phyloP scores from a whole-genome alignment of 2,113 vertebrate species.

The Nyctibius bracteatus region DNA sequence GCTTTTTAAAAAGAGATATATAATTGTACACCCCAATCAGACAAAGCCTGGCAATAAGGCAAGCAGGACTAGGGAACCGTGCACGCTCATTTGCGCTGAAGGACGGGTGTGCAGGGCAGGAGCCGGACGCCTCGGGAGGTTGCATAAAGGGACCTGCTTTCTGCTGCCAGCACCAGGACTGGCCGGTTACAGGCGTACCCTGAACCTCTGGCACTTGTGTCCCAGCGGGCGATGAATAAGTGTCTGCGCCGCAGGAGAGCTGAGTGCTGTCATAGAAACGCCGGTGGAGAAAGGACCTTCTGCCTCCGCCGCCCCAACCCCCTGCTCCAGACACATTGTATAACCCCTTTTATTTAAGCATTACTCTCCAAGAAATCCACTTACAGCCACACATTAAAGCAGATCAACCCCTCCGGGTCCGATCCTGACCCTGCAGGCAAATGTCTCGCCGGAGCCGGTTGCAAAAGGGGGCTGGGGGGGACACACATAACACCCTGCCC shows the following conservation, averaged over 20 bases:
- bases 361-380: slow-evolving; percentile 26
- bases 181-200: neutral
- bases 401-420: neutral
- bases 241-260: neutral
- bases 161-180: neutral
- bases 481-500: neutral
- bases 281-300: neutral
- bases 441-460: neutral
- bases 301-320: neutral
- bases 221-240: neutral
- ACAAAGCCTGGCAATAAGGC: neutral
- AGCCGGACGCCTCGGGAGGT: neutral
- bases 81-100: neutral
- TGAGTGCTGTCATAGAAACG: slow-evolving; percentile 46
- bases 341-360: slow-evolving; percentile 33
- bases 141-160: neutral
- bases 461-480: neutral
- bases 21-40: neutral
- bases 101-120: neutral
- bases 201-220: neutral
- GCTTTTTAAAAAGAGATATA: neutral
- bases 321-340: slow-evolving; percentile 1
- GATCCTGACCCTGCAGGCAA: neutral
- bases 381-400: neutral
- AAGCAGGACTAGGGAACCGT: neutral